Percentiles rank a stretch among this genome's conserved stretches.
Evolutionary conservation across 2,113 vertebrate species (phyloP).

Genomic region (Brachyhypopomus gauderio): DNA sequence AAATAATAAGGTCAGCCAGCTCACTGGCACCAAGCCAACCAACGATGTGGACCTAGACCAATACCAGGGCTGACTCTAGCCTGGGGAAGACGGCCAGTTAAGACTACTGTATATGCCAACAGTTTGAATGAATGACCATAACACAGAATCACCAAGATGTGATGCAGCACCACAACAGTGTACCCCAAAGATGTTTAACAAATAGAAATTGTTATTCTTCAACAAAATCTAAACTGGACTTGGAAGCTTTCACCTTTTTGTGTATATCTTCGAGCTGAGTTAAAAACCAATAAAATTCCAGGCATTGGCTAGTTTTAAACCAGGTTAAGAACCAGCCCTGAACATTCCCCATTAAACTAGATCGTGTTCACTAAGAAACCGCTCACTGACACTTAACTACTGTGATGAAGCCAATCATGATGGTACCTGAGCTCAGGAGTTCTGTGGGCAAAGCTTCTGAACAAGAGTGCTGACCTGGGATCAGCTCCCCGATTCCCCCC

Average conservation of each 20-base stretch:
- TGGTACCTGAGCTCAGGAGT: neutral
- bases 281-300: neutral
- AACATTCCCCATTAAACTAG: neutral
- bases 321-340: conserved; percentile 8
- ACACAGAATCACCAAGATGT: neutral
- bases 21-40: conserved; percentile 8
- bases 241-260: too few species aligned
- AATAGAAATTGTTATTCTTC: too few species aligned
- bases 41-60: neutral
- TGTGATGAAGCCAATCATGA: conserved; percentile 31
- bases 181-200: too few species aligned
- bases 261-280: too few species aligned
- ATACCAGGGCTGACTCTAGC: conserved; percentile 15
- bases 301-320: neutral
- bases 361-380: conserved; percentile 32
- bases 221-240: too few species aligned
- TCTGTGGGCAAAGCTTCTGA: neutral
- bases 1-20: neutral
- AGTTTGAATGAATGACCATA: neutral
- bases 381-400: conserved; percentile 46
- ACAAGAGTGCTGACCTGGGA: neutral
- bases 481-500: too few species aligned
- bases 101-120: neutral
- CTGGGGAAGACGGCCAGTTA: neutral
- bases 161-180: neutral